Conservation (phyloP, 2,888 invertebrate genomes). For the Lasioglossum calceatum region DNA sequence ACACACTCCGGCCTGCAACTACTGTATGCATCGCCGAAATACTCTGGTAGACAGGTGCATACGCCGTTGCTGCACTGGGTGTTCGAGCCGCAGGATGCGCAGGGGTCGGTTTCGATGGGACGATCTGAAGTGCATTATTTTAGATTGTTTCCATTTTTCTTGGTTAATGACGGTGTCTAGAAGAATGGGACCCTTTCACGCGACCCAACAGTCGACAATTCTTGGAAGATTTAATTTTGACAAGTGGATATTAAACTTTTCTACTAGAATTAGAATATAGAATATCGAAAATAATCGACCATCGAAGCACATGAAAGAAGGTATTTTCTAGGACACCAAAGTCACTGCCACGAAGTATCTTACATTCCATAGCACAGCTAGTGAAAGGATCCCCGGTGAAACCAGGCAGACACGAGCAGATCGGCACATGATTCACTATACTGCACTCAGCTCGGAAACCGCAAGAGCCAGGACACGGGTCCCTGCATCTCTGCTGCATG, state of each 20-base stretch:
- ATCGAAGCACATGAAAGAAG: not conserved
- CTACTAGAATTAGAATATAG: not conserved
- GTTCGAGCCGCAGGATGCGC: slow-evolving; percentile 89
- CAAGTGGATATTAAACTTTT: not conserved
- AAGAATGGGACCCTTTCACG: not conserved
- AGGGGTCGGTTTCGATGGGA: slow-evolving; percentile 49
- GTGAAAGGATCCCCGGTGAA: slow-evolving; percentile 88
- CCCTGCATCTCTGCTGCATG: slow-evolving; percentile 88
- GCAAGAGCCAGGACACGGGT: slow-evolving; percentile 91
- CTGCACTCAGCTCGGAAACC: slow-evolving; percentile 89
- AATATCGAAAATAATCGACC: not conserved
- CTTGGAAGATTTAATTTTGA: not conserved
- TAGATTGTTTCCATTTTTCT: not conserved
- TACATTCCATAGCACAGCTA: slow-evolving; percentile 85
- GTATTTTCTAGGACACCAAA: not conserved
- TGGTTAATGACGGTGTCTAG: not conserved
- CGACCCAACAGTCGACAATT: not conserved
- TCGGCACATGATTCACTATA: slow-evolving; percentile 88
- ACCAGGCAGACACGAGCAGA: slow-evolving; percentile 87
- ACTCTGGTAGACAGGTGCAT: slow-evolving; percentile 88
- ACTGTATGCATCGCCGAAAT: slow-evolving; percentile 87
- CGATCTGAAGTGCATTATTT: slow-evolving; percentile 23
- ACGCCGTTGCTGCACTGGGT: slow-evolving; percentile 88
- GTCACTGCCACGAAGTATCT: slow-evolving; percentile 54
- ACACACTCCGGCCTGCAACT: slow-evolving; percentile 84